These are phyloP conservation scores for Neofelis nebulosa DNA, from an alignment of 2,113 vertebrate genomes.

Conservation along the genomic window DNA sequence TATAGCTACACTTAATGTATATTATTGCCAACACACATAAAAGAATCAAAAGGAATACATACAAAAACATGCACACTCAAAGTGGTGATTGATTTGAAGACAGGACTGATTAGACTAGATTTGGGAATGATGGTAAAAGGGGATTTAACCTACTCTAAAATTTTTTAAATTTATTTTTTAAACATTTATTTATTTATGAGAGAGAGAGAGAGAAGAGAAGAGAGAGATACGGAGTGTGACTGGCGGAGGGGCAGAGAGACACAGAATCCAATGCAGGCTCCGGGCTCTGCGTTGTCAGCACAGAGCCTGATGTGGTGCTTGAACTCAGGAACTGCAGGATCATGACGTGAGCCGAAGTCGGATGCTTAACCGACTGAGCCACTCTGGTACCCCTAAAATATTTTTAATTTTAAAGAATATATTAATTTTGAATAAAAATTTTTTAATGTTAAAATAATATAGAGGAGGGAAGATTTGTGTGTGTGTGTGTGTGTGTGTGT, in stretches of 20 bases:
- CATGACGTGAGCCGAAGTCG: too few relatives aligned
- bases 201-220: too few relatives aligned
- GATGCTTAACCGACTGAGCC: too few relatives aligned
- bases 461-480: background rate
- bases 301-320: too few relatives aligned
- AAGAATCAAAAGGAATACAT: background rate
- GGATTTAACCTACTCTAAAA: background rate
- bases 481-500: background rate
- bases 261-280: too few relatives aligned
- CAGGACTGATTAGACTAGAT: background rate
- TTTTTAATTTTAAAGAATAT: background rate
- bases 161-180: background rate
- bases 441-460: conserved; percentile 20
- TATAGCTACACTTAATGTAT: background rate
- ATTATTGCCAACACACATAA: background rate
- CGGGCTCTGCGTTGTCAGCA: too few relatives aligned
- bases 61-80: background rate
- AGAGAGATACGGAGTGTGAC: too few relatives aligned
- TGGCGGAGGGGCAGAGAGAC: too few relatives aligned
- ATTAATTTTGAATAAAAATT: conserved; percentile 16
- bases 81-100: background rate
- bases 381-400: too few relatives aligned
- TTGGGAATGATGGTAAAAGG: background rate
- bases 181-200: too few relatives aligned
- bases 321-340: too few relatives aligned